Conservation (phyloP, 2,888 invertebrate species). For the Callinectes sapidus region DNA sequence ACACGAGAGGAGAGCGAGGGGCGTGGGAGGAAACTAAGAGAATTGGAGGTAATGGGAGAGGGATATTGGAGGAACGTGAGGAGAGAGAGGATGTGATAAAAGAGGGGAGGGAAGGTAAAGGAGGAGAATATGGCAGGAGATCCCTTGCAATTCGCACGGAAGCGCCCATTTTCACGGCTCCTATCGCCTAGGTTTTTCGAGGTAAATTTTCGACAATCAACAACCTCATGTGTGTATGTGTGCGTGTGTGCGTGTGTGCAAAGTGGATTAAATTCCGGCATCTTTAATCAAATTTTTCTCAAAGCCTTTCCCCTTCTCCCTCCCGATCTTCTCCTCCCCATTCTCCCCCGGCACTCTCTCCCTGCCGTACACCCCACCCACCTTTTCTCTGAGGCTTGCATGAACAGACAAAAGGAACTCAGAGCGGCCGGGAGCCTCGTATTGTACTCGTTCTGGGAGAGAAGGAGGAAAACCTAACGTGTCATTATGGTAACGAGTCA, state of each 20-base stretch:
- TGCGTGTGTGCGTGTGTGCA: constrained; percentile 22
- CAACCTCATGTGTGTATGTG: constrained; percentile 21
- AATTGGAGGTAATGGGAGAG: constrained; percentile 36
- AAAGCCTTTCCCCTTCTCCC: neutral
- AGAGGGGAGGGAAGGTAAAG: constrained; percentile 28
- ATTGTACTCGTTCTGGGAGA: constrained; percentile 27
- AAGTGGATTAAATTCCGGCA: constrained; percentile 28
- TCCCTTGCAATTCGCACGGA: constrained; percentile 19
- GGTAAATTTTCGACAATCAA: constrained; percentile 4
- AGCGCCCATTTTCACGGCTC: neutral
- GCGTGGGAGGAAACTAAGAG: constrained; percentile 31
- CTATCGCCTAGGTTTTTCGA: neutral
- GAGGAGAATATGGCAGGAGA: constrained; percentile 22
- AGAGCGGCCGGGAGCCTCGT: constrained; percentile 34
- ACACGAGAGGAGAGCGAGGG: constrained; percentile 19
- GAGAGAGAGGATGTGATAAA: constrained; percentile 35
- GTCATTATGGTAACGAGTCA: constrained; percentile 37
- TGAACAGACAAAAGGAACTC: constrained; percentile 35
- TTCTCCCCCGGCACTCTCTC: neutral
- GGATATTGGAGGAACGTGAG: constrained; percentile 36
- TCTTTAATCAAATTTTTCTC: constrained; percentile 27
- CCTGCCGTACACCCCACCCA: neutral
- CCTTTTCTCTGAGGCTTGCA: constrained; percentile 31
- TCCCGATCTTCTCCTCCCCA: neutral
- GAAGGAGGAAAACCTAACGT: constrained; percentile 26